These are phyloP conservation scores for Siniperca scherzeri DNA, from an alignment of 2,797 vertebrate genomes.

Conservation along the genomic window DNA sequence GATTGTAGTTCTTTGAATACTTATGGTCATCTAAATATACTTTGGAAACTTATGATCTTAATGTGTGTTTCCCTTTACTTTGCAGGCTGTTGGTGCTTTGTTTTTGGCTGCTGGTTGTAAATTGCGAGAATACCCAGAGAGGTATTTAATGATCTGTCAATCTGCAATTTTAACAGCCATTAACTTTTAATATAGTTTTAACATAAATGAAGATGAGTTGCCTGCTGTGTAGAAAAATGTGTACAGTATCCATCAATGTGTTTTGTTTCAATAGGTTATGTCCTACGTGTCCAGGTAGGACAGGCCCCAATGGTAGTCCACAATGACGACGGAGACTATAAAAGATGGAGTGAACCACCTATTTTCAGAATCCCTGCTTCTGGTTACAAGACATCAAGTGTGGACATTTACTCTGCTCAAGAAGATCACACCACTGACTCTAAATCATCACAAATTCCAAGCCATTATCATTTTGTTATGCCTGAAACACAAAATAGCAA, in stretches of 20 bases:
- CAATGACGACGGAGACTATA: slow-evolving; percentile 6
- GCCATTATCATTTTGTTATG: background rate
- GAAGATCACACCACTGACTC: background rate
- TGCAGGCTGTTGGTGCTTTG: slow-evolving; percentile 42
- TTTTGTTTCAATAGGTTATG: slow-evolving; percentile 32
- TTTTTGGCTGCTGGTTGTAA: slow-evolving; percentile 27
- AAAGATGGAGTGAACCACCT: background rate
- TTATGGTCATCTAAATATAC: background rate
- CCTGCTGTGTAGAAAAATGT: background rate
- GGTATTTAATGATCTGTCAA: slow-evolving; percentile 17
- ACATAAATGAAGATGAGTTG: background rate
- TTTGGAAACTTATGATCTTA: background rate
- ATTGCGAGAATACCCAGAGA: slow-evolving; percentile 15
- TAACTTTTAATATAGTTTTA: background rate
- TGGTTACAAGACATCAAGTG: slow-evolving; percentile 5
- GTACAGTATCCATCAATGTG: background rate
- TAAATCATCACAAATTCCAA: background rate
- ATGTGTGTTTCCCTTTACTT: background rate
- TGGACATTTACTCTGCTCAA: background rate
- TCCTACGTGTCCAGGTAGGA: background rate
- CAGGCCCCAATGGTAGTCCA: background rate
- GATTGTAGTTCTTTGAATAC: background rate
- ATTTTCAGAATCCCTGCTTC: background rate
- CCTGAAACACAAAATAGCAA: background rate
- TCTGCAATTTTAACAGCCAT: background rate